Evolutionary conservation across 2,113 vertebrate species (phyloP).

Genomic region (Myiopsitta monachus): DNA sequence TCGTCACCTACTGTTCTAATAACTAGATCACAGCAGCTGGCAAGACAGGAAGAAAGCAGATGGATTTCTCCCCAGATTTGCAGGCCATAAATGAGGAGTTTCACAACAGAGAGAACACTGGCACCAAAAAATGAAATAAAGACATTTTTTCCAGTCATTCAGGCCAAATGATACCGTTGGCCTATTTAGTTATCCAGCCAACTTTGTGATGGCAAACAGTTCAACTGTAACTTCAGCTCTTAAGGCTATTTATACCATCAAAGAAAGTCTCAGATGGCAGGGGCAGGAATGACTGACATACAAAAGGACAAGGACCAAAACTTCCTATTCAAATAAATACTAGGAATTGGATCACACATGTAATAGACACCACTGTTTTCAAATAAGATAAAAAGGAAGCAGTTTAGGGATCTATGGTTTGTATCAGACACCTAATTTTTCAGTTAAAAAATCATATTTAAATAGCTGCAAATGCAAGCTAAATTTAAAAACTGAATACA

Average conservation of each 20-base stretch:
- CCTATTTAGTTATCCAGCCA: conserved; percentile 5
- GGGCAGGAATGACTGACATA: neutral
- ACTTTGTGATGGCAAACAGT: neutral
- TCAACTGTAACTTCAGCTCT: neutral
- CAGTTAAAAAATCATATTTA: neutral
- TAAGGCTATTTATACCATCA: neutral
- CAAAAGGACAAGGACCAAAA: neutral
- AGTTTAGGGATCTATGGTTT: neutral
- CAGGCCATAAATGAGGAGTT: neutral
- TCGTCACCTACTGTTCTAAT: neutral
- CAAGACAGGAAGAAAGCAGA: conserved; percentile 11
- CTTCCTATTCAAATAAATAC: neutral
- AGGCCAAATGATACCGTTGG: neutral
- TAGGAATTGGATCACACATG: neutral
- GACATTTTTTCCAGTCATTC: neutral
- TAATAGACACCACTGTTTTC: neutral
- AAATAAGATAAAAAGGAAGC: neutral
- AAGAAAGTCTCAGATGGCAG: neutral
- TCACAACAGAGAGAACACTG: neutral
- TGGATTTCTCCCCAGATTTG: neutral
- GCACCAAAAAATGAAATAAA: neutral
- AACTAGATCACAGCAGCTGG: neutral
- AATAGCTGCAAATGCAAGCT: neutral
- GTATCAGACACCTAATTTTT: neutral
- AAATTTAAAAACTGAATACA: neutral